phyloP scores from a whole-genome alignment of 2,113 vertebrate genomes.

The Tauraco erythrolophus region DNA sequence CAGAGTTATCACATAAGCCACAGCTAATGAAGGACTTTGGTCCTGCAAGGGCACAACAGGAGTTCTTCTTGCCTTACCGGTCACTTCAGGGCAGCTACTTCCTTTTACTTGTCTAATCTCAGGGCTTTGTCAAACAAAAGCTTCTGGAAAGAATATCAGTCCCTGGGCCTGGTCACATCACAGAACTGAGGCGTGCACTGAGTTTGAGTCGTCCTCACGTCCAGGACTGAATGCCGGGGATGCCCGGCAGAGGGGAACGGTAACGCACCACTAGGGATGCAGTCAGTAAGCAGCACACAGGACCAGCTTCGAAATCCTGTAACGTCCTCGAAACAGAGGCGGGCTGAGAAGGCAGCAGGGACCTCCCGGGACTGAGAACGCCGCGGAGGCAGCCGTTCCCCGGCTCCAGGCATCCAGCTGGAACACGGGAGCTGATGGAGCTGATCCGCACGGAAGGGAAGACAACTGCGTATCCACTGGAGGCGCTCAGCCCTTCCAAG shows the following conservation, averaged over 20 bases:
- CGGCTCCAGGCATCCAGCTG: not conserved
- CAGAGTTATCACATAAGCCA: not conserved
- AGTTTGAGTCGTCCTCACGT: rapidly evolving
- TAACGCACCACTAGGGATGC: rapidly evolving
- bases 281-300: not conserved
- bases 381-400: not conserved
- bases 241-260: not conserved
- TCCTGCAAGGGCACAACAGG: not conserved
- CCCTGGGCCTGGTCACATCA: not conserved
- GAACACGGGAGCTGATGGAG: not conserved
- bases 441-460: rapidly evolving
- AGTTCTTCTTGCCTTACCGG: not conserved
- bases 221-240: not conserved
- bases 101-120: not conserved
- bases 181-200: not conserved
- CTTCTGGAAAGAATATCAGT: not conserved
- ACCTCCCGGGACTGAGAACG: rapidly evolving
- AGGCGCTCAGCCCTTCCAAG: not conserved
- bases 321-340: not conserved
- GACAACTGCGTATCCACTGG: not conserved
- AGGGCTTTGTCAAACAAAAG: not conserved
- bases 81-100: not conserved
- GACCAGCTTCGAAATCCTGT: not conserved
- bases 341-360: not conserved
- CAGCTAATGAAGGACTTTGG: not conserved